A percentile compares a stretch with the other conserved stretches of the same genome.
phyloP scores from a whole-genome alignment of 2,113 vertebrate genomes.

The Sylvietta virens region DNA sequence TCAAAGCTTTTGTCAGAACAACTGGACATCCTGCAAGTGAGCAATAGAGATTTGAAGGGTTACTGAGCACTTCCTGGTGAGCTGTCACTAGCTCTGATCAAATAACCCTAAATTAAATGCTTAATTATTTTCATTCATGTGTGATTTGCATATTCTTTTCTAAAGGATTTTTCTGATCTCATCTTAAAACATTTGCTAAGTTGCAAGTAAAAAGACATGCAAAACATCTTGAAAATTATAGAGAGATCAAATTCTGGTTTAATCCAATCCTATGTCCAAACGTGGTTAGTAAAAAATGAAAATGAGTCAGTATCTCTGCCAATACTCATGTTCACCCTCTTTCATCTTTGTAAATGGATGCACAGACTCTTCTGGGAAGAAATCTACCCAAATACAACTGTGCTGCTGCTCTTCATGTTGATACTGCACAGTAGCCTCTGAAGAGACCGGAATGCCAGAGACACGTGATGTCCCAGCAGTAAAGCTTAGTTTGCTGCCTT shows the following conservation, averaged over 20 bases:
- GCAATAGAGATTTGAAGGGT: neutral
- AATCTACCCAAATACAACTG: neutral
- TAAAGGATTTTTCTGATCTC: neutral
- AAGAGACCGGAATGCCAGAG: neutral
- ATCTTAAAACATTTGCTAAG: neutral
- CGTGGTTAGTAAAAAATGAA: neutral
- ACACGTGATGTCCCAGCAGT: neutral
- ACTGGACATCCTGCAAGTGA: neutral
- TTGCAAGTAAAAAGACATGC: neutral
- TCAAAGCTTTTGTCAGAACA: neutral
- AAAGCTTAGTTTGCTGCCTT: neutral
- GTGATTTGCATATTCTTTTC: neutral
- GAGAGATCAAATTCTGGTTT: neutral
- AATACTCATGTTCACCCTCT: neutral
- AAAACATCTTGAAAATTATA: neutral
- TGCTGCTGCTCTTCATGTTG: neutral
- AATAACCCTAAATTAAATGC: neutral
- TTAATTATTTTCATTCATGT: neutral
- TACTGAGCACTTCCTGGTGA: neutral
- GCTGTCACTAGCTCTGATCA: neutral
- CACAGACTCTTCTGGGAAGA: neutral
- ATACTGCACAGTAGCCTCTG: neutral
- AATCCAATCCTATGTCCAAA: neutral
- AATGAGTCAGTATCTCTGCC: neutral
- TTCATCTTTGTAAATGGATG: neutral